Percentiles rank a stretch among this genome's conserved stretches.
phyloP scores from a whole-genome alignment of 2,113 vertebrate species.

The Verasper variegatus region DNA sequence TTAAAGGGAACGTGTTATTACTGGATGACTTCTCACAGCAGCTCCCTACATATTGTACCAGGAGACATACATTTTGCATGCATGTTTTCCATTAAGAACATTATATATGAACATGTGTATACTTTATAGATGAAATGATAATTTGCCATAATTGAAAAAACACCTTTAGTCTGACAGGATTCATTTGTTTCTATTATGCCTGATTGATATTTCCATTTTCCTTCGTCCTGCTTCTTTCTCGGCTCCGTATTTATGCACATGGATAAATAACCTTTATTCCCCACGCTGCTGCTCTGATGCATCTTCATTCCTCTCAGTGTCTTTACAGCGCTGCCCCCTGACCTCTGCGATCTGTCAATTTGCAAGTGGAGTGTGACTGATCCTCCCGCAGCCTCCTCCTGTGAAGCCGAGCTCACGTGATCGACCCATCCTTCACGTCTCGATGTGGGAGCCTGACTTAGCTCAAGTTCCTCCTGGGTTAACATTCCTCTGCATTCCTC shows the following conservation, averaged over 20 bases:
- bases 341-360: slow-evolving; percentile 50
- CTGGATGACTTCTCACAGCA: too few relatives aligned
- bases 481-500: slow-evolving; percentile 51
- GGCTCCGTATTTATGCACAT: background rate
- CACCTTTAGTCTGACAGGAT: slow-evolving; percentile 13
- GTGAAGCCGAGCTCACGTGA: slow-evolving; percentile 22
- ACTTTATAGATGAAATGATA: slow-evolving; percentile 42
- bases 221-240: background rate
- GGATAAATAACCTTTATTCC: slow-evolving; percentile 23
- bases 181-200: slow-evolving; percentile 37
- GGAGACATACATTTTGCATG: background rate
- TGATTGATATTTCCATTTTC: slow-evolving; percentile 43
- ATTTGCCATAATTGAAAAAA: slow-evolving; percentile 49
- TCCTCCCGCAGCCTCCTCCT: slow-evolving; percentile 20
- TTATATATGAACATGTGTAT: background rate
- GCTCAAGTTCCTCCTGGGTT: slow-evolving; percentile 26
- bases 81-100: slow-evolving; percentile 31
- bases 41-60: background rate
- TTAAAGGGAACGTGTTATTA: too few relatives aligned
- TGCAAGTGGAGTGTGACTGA: slow-evolving; percentile 49
- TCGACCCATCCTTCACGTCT: slow-evolving; percentile 44
- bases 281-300: background rate
- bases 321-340: slow-evolving; percentile 38
- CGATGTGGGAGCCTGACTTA: slow-evolving; percentile 35
- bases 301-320: slow-evolving; percentile 38